Evolutionary conservation across 2,888 invertebrate genomes (phyloP), one percentile per base, ranked within the genome.

Genomic region (Philereme transversata): DNA sequence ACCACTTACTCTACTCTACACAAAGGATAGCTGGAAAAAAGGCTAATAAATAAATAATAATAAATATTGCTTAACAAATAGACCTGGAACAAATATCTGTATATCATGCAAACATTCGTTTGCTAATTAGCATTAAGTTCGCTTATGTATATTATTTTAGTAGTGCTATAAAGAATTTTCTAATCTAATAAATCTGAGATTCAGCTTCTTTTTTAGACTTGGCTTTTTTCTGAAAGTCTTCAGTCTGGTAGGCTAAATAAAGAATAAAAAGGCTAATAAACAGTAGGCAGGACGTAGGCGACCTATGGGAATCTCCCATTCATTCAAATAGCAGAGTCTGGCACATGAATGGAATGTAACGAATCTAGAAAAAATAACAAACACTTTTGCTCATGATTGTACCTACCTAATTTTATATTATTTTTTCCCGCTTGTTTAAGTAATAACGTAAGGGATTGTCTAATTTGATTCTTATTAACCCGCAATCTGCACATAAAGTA

Each of bases 311-410:
- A 9, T n/a, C 9, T 47, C 22, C n/a, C 47, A 47, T 35, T 35
- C 43, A 51, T 51, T 40, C 43, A n/a, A 43, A 9, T 22, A 50
- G 38, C 50, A 50, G 10, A 40, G 40, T 50, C 50, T 51, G 51
- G 33, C 33, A 40, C 22, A 51, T 40, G 41, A 51, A 49, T 49
- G 49, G 36, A 40, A 8, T 46, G 33, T 2, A 46, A 9, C 46
- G 3, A 46, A 46, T 33, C 33, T 22, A 11, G 6, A 33, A 33
- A 22, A 46, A 33, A 10, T 43, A 43, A 0, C 10, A 10, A 5
- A 43, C n/a, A n/a, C 41, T 9, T 41, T 41, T 41, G n/a, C 0
- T 3, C 9, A 41, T 9, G 9, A 41, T 41, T 8, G 4, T 41
- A 41, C 41, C 9, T 41, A 41, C n/a, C 5, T 41, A 41, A 0